A percentile compares a stretch with the other conserved stretches of the same genome.
Evolutionary conservation across 2,888 invertebrate genomes (phyloP).

Genomic region (Parnassius orleans): DNA sequence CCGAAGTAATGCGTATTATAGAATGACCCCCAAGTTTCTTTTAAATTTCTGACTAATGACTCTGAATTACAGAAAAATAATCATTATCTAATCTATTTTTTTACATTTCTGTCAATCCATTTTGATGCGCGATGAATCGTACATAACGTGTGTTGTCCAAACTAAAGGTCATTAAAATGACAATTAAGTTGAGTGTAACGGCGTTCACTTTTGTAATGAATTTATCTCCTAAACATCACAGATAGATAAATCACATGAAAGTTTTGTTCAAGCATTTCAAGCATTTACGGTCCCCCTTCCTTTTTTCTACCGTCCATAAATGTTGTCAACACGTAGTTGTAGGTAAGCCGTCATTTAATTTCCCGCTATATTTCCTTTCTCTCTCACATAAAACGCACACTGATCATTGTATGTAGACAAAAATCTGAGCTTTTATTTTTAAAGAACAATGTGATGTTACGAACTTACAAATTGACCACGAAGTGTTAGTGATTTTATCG

Average conservation of each 20-base stretch:
- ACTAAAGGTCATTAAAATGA: slow-evolving; percentile 9
- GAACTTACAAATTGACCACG: slow-evolving; percentile 60
- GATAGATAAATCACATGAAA: background rate
- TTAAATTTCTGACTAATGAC: too few species aligned
- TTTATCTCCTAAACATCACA: background rate
- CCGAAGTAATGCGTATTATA: background rate
- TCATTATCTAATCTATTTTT: background rate
- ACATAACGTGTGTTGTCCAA: slow-evolving; percentile 12
- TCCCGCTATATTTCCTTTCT: slow-evolving; percentile 31
- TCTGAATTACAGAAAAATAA: too few species aligned
- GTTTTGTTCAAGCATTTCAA: slow-evolving; percentile 6
- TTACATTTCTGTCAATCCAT: background rate
- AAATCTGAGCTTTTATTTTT: slow-evolving; percentile 53
- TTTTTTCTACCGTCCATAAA: slow-evolving; percentile 75
- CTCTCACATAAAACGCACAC: slow-evolving; percentile 41
- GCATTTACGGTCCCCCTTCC: slow-evolving; percentile 34
- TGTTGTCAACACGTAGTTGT: slow-evolving; percentile 54
- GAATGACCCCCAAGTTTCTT: too few species aligned
- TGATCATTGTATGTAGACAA: slow-evolving; percentile 30
- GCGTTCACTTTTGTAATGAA: background rate
- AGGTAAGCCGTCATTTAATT: slow-evolving; percentile 34
- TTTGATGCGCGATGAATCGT: background rate
- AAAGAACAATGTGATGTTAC: slow-evolving; percentile 53
- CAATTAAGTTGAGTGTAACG: background rate
- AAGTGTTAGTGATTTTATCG: slow-evolving; percentile 64